phyloP scores from a whole-genome alignment of 2,797 vertebrate genomes.

The Chrysocyon brachyurus region DNA sequence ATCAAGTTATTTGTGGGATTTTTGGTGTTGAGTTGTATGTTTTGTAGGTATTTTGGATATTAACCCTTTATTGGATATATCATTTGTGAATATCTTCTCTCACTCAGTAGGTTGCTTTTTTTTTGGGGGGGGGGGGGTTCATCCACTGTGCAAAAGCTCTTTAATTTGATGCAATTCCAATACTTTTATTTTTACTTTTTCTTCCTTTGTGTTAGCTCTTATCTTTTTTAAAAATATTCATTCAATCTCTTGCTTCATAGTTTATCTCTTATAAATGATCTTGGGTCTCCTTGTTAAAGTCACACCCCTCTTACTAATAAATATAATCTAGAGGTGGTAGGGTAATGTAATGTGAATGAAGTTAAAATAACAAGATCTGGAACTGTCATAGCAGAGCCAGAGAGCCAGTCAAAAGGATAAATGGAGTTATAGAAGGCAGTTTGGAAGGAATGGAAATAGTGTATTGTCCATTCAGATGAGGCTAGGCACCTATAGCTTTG shows the following conservation, averaged over 20 bases:
- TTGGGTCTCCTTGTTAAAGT: not conserved
- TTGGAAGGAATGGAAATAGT: not conserved
- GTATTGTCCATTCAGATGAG: not conserved
- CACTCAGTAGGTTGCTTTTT: not conserved
- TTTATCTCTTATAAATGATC: not conserved
- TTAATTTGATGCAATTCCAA: not conserved
- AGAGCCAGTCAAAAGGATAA: not conserved
- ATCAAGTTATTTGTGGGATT: not conserved
- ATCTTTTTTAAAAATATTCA: not conserved
- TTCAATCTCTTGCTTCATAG: not conserved
- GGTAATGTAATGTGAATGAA: not conserved
- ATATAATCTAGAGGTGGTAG: not conserved
- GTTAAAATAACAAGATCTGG: not conserved
- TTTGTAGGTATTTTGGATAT: not conserved
- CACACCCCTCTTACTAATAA: not conserved
- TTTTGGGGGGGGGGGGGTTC: not conserved
- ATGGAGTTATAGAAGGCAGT: not conserved
- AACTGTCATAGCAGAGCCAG: not conserved
- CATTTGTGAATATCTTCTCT: not conserved
- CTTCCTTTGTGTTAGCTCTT: not conserved
- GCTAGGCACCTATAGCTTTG: not conserved
- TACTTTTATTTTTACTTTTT: not conserved
- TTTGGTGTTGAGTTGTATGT: not conserved
- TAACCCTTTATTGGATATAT: not conserved
- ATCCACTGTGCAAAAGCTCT: not conserved